phyloP scores from a whole-genome alignment of 2,888 invertebrate species.

The Marronus borbonicus region DNA sequence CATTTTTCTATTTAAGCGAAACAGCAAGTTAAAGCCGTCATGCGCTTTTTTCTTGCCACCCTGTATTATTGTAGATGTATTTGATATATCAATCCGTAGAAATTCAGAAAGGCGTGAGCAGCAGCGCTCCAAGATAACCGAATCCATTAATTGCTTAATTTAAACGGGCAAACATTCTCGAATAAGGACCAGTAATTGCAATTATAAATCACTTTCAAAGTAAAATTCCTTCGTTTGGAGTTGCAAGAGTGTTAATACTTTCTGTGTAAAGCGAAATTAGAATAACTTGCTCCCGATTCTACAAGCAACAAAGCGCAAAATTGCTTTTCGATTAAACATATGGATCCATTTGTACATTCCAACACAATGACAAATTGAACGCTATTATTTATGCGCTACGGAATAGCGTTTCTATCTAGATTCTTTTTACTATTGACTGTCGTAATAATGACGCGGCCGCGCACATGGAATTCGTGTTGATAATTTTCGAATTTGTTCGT shows the following conservation, averaged over 20 bases:
- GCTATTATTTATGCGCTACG: background rate
- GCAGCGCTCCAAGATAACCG: too few relatives aligned
- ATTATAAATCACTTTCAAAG: background rate
- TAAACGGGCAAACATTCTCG: background rate
- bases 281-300: background rate
- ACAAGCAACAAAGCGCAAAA: background rate
- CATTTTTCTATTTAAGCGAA: too few relatives aligned
- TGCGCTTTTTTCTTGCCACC: too few relatives aligned
- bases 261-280: background rate
- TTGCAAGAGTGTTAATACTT: too few relatives aligned
- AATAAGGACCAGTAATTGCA: constrained; percentile 1
- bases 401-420: background rate
- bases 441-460: constrained; percentile 15
- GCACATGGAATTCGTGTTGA: constrained; percentile 6
- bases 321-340: constrained; percentile 3
- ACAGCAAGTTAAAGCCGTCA: too few relatives aligned
- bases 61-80: too few relatives aligned
- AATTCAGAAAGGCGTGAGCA: too few relatives aligned
- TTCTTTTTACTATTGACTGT: background rate
- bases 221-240: too few relatives aligned
- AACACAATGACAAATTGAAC: background rate
- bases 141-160: background rate
- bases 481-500: constrained; percentile 37
- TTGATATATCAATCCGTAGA: too few relatives aligned
- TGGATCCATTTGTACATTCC: background rate